phyloP scores from a whole-genome alignment of 2,888 invertebrate genomes.

The Neoscelio sp. region DNA sequence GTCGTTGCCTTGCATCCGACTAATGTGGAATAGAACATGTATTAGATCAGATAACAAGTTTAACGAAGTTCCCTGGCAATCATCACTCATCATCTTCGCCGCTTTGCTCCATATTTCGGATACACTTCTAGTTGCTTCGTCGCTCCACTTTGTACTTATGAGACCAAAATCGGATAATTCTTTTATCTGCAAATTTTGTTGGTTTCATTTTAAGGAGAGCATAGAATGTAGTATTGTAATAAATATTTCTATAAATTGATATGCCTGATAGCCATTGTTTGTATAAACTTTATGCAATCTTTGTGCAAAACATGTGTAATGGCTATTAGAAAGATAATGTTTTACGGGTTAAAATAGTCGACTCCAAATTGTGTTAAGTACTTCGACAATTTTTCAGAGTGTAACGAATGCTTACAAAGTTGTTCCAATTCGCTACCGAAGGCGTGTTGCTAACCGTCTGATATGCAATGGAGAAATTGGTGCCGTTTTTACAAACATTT shows the following conservation, averaged over 20 bases:
- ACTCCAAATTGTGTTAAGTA: too few species aligned
- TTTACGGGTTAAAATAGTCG: background rate
- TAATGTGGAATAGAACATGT: slow-evolving; percentile 68
- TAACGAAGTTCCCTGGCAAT: slow-evolving; percentile 71
- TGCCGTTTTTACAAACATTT: slow-evolving; percentile 45
- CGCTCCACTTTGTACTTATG: slow-evolving; percentile 49
- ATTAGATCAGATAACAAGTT: slow-evolving; percentile 72
- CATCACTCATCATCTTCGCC: slow-evolving; percentile 67
- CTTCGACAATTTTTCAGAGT: too few species aligned
- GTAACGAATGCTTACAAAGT: slow-evolving; percentile 72
- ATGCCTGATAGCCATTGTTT: too few species aligned
- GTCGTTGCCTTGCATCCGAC: slow-evolving; percentile 57
- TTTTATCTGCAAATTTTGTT: slow-evolving; percentile 54
- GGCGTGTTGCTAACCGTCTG: slow-evolving; percentile 71
- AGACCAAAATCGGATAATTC: slow-evolving; percentile 35
- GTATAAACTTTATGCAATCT: background rate
- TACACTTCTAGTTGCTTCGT: slow-evolving; percentile 59
- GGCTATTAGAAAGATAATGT: background rate
- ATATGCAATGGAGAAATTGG: slow-evolving; percentile 54
- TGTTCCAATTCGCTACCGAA: slow-evolving; percentile 72
- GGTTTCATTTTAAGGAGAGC: too few species aligned
- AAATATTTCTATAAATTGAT: background rate
- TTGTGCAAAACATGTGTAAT: background rate
- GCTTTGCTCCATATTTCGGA: slow-evolving; percentile 74
- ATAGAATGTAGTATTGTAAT: background rate